Percentiles rank a stretch among this genome's conserved stretches.
phyloP scores from a whole-genome alignment of 1,140 invertebrate genomes.

The Diabrotica undecimpunctata region DNA sequence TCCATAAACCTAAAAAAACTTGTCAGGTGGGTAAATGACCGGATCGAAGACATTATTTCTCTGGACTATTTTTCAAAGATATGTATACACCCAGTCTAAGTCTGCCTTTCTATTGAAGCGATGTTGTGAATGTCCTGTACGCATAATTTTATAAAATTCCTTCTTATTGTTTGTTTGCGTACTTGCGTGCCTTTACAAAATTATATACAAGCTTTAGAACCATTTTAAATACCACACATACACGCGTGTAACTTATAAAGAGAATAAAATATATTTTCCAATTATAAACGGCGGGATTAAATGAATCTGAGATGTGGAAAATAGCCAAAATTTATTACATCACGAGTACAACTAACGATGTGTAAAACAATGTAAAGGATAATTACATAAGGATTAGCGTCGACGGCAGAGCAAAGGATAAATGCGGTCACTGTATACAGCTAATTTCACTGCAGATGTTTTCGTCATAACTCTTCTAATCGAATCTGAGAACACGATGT shows the following conservation, averaged over 20 bases:
- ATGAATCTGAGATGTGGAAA: constrained; percentile 8
- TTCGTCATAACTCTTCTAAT: background rate
- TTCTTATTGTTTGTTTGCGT: too few relatives aligned
- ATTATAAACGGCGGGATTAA: constrained; percentile 13
- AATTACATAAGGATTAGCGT: constrained; percentile 19
- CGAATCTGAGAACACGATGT: background rate
- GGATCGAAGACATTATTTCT: too few relatives aligned
- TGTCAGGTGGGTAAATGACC: too few relatives aligned
- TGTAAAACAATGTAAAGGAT: constrained; percentile 20
- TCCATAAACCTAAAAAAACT: too few relatives aligned
- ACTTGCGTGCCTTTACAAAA: too few relatives aligned
- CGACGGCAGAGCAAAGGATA: constrained; percentile 9
- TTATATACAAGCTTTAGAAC: too few relatives aligned
- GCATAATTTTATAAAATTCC: too few relatives aligned
- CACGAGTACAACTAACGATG: constrained; percentile 18
- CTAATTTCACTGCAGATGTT: constrained; percentile 18
- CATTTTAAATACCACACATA: background rate
- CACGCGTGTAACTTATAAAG: background rate
- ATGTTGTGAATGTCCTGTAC: too few relatives aligned
- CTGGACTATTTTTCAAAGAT: too few relatives aligned
- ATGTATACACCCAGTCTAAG: too few relatives aligned
- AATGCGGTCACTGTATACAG: constrained; percentile 7
- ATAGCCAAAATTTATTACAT: constrained; percentile 8
- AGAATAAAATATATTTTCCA: constrained; percentile 10
- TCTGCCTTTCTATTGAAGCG: too few relatives aligned